Base-by-base conservation (phyloP, 1,140 invertebrate genomes). In the Oryctes rhinoceros region DNA sequence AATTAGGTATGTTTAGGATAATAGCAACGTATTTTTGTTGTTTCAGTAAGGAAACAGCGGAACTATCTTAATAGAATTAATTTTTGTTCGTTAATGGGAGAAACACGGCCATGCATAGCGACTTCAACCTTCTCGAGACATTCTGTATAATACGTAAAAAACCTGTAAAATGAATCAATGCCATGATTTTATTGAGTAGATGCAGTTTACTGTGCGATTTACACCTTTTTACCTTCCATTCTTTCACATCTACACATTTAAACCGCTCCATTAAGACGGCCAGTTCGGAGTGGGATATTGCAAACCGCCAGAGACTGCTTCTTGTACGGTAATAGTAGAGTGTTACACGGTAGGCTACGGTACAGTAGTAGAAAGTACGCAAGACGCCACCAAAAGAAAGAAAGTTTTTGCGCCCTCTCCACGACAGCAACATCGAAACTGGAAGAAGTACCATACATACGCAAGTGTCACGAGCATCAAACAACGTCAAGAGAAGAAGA, bases 341-440 rank as follows among this genome's bases (percentile, higher is more conserved):
- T 18, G 53, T 59, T 59, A 59, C 7, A 18, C 53, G 53, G 15
- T 18, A 24, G 11, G 65, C 65, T 71, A 7, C 20, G 13, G 65
- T 71, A 30, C 24, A 9, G 35, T 24, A 15, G 65, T 71, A 35
- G 11, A 24, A 35, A 37, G 65, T 71, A 71, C 39, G 65, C 18
- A 71, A 71, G 20, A 71, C 65, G 65, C 65, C 65, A 4, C 53
- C 53, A 6, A 18, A 59, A 59, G 65, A 71, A 71, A 37, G 65
- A 71, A 71, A 71, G 65, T 71, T 71, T 71, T 71, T 71, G 20
- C 65, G 65, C 65, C 65, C 65, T 71, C 65, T 71, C 65, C 65
- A 71, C 53, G 13, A 35, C 18, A 13, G 65, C 20, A 37, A 71
- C 65, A 11, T 37, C 13, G 24, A 71, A 5, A 15, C 24, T 13